phyloP scores from a whole-genome alignment of 2,888 invertebrate genomes.

The Zygothrica quintamaculata region DNA sequence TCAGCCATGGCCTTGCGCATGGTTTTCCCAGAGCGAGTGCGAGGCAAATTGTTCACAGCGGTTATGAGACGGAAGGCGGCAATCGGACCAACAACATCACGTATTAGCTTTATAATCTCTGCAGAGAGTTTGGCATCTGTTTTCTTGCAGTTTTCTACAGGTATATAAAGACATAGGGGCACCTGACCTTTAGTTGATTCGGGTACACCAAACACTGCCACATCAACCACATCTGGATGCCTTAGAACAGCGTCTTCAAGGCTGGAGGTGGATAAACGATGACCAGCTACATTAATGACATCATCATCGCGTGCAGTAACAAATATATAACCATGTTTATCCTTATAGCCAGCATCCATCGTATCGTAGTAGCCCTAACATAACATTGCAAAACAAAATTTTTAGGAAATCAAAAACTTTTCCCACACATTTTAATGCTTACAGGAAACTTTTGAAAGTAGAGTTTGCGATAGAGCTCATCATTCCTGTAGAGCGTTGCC shows the following conservation, averaged over 20 bases:
- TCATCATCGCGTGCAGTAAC: constrained; percentile 97
- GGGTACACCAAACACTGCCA: constrained; percentile 95
- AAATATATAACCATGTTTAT: constrained; percentile 92
- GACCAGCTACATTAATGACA: constrained; percentile 96
- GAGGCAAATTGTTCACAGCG: constrained; percentile 92
- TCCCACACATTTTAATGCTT: constrained; percentile 81
- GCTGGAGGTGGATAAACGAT: constrained; percentile 94
- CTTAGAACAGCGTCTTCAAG: constrained; percentile 95
- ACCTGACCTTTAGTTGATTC: constrained; percentile 96
- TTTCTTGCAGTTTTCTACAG: constrained; percentile 85
- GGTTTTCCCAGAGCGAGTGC: constrained; percentile 92
- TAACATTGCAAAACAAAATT: no score
- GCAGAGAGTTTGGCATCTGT: constrained; percentile 81
- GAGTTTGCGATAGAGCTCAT: constrained; percentile 90
- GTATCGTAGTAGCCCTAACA: constrained; percentile 89
- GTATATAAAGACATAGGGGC: constrained; percentile 94
- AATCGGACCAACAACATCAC: constrained; percentile 88
- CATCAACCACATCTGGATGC: constrained; percentile 94
- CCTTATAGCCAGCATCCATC: constrained; percentile 96
- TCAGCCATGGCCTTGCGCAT: constrained; percentile 93
- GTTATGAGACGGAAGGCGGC: constrained; percentile 93
- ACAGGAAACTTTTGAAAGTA: constrained; percentile 94
- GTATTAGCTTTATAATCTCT: constrained; percentile 83
- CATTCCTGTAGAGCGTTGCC: constrained; percentile 92
- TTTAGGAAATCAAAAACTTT: not conserved